Conservation (phyloP, 2,113 vertebrate species). For the Regulus satrapa region DNA sequence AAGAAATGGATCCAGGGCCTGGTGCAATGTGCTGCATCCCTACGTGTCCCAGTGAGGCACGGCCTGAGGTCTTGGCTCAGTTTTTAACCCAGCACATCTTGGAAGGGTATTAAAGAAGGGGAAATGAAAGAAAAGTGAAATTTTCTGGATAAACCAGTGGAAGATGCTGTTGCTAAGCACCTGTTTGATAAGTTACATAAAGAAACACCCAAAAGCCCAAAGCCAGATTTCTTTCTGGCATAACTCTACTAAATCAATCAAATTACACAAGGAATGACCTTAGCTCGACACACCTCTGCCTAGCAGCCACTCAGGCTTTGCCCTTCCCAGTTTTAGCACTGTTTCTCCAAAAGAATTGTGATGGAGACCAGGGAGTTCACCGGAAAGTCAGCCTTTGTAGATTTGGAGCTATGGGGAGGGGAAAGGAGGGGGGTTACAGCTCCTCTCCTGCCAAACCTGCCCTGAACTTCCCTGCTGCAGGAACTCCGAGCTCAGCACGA, state of each 20-base stretch:
- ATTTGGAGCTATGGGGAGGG: not conserved
- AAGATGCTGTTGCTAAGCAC: constrained; percentile 53
- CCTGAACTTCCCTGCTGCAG: not conserved
- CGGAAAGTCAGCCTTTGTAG: constrained; percentile 28
- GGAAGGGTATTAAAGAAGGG: not conserved
- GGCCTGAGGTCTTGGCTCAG: not conserved
- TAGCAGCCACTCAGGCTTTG: constrained; percentile 21
- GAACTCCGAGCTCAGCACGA: not conserved
- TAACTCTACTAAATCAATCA: constrained; percentile 19
- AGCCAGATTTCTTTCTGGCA: not conserved
- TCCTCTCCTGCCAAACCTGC: not conserved
- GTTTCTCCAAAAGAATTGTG: not conserved
- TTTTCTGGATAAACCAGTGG: not conserved
- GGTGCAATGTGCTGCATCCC: not conserved
- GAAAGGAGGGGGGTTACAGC: not conserved
- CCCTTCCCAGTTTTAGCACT: constrained; percentile 27
- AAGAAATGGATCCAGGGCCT: not conserved
- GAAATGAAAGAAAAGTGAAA: not conserved
- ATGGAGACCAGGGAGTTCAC: constrained; percentile 24
- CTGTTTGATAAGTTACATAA: constrained; percentile 20
- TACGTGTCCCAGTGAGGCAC: not conserved
- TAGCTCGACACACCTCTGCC: constrained; percentile 2
- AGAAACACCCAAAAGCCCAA: not conserved
- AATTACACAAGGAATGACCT: not conserved
- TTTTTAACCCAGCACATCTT: not conserved